Evolutionary conservation across 2,797 vertebrate genomes (phyloP), one percentile per base, ranked within the genome.

Genomic region (Lindbergichthys nudifrons): DNA sequence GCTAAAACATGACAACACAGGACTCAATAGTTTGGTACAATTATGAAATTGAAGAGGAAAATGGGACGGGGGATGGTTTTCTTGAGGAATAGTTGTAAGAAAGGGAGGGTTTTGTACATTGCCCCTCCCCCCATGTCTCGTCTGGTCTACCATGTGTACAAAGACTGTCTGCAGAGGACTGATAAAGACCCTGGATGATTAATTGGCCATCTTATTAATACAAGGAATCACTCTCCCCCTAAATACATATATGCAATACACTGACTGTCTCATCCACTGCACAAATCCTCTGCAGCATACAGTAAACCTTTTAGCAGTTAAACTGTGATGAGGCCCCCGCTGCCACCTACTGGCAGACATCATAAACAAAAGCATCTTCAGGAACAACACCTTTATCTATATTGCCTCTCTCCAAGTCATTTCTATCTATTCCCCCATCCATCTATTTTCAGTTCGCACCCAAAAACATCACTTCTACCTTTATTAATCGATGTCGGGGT

Each of bases 271-370:
- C 41, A 30, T 10, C 14, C 21, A 10, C 2, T 48, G 47, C 48
- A 45, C 23, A 73, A 56, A 72, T 26, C 51, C 39, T 46, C 56
- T 63, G 16, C 48, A 32, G 41, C 32, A 26, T 53, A n/a, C n/a
- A n/a, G n/a, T n/a, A 15, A n/a, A 11, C 26, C 21, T 45, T 26
- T 0, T 13, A 4, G 8, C 12, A 50, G 18, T 51, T 4, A 21
- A 30, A 41, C 30, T 39, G 66, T 70, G 11, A 56, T 43, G 51
- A 30, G 46, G 26, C 56, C n/a, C 23, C 48, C 13, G 30, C 73
- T 84, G 83, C 87, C 87, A 72, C 54, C 87, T 90, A 72, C 77
- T 83, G 86, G 85, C 51, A 69, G 59, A 50, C 51, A 43, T 36
- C 8, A 32, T 23, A 7, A 12, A 65, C 41, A 51, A 59, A 11